These are phyloP conservation scores for Geophilus truncorum DNA, from an alignment of 2,888 invertebrate genomes.

Conservation along the genomic window DNA sequence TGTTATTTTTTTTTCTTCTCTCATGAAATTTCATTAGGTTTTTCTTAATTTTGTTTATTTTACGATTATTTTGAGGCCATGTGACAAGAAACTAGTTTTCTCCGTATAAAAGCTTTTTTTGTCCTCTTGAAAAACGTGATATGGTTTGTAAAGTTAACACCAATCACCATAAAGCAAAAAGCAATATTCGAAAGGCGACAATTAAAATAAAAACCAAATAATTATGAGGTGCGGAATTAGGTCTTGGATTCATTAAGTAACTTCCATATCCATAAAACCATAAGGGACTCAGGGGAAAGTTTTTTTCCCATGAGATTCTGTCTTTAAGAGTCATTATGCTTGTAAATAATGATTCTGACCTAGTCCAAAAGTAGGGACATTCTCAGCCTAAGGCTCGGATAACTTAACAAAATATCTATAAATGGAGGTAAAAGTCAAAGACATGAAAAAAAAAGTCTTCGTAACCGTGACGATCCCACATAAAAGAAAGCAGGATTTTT, in stretches of 20 bases:
- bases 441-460: not conserved
- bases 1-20: not conserved
- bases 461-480: too few relatives aligned
- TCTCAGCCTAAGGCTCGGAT: not conserved
- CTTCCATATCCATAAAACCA: not conserved
- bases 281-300: not conserved
- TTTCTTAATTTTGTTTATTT: not conserved
- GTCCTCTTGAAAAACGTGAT: slow-evolving; percentile 6
- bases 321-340: not conserved
- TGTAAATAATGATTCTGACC: slow-evolving; percentile 22
- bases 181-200: not conserved
- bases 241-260: not conserved
- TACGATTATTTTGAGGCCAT: not conserved
- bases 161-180: not conserved
- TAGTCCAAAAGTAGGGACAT: slow-evolving; percentile 17
- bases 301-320: slow-evolving; percentile 4
- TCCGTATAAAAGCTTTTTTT: not conserved
- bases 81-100: not conserved
- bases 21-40: not conserved
- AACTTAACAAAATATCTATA: not conserved
- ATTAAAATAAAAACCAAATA: not conserved
- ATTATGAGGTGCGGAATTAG: not conserved
- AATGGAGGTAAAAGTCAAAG: not conserved
- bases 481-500: too few relatives aligned
- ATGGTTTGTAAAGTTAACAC: not conserved